A percentile compares a stretch with the other conserved stretches of the same genome.
phyloP scores from a whole-genome alignment of 2,888 invertebrate genomes.

The Clanis bilineata region DNA sequence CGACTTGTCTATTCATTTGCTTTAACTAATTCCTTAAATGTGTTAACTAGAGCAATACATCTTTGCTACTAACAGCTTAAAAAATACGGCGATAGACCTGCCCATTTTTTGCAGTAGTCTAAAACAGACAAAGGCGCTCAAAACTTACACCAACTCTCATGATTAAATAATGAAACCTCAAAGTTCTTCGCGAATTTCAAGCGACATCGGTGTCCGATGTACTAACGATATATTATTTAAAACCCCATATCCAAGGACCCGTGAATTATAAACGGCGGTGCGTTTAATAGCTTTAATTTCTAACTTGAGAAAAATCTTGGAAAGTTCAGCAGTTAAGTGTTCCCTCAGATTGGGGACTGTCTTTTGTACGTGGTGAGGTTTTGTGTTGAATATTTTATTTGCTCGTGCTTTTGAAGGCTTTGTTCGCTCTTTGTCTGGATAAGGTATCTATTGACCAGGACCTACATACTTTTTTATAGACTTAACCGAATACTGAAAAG shows the following conservation, averaged over 20 bases:
- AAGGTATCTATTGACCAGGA: not conserved
- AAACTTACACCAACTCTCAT: not conserved
- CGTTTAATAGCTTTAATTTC: constrained; percentile 65
- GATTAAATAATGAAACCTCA: not conserved
- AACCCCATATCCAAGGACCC: constrained; percentile 50
- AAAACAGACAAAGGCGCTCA: no score
- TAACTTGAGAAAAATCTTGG: constrained; percentile 64
- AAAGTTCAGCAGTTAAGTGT: constrained; percentile 52
- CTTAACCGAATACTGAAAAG: no score
- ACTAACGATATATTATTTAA: constrained; percentile 57
- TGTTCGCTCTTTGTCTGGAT: not conserved
- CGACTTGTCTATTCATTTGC: no score
- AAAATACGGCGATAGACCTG: no score
- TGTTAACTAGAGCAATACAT: no score
- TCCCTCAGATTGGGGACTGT: constrained; percentile 20
- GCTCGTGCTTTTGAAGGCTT: constrained; percentile 6
- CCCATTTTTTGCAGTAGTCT: no score
- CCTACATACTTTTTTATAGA: not conserved
- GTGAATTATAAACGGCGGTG: constrained; percentile 61
- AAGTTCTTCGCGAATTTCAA: not conserved
- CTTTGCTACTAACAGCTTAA: no score
- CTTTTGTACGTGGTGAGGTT: constrained; percentile 9
- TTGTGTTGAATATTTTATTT: constrained; percentile 13
- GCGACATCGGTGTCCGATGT: not conserved
- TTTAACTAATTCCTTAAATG: no score